phyloP scores from a whole-genome alignment of 2,888 invertebrate genomes.

The Cylindroiulus punctatus region DNA sequence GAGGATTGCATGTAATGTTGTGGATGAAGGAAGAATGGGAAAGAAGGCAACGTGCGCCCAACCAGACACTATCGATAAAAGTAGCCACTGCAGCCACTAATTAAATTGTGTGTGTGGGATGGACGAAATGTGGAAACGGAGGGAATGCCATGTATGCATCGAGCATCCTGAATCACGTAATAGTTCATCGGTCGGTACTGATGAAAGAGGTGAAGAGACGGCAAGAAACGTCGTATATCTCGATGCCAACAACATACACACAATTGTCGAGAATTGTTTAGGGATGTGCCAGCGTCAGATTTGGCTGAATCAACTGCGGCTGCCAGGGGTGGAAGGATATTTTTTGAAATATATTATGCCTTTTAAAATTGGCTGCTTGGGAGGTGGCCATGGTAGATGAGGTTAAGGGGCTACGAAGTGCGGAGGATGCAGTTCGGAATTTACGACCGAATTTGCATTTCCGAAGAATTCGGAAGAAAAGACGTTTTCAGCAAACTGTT shows the following conservation, averaged over 20 bases:
- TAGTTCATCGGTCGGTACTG: constrained; percentile 40
- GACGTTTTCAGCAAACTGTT: background rate
- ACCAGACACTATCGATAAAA: constrained; percentile 12
- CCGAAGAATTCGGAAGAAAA: background rate
- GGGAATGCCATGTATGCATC: constrained; percentile 7
- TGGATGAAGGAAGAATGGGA: background rate
- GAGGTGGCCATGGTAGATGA: background rate
- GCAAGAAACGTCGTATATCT: constrained; percentile 36
- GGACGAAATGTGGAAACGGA: background rate
- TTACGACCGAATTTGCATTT: constrained; percentile 30
- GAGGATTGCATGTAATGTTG: constrained; percentile 11
- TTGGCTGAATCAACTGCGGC: constrained; percentile 22
- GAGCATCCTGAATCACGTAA: constrained; percentile 34
- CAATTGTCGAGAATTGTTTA: constrained; percentile 47
- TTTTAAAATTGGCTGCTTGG: constrained; percentile 25
- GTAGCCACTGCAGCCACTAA: constrained; percentile 24
- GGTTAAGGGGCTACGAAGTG: background rate
- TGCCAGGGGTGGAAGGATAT: constrained; percentile 40
- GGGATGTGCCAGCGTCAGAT: constrained; percentile 35
- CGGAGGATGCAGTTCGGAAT: background rate
- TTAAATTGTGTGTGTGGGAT: background rate
- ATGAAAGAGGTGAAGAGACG: constrained; percentile 47
- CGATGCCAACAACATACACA: constrained; percentile 47
- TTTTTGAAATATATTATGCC: constrained; percentile 15
- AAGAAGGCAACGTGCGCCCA: background rate